Conservation (phyloP, 2,797 vertebrate species). For the Ateles fusciceps region DNA sequence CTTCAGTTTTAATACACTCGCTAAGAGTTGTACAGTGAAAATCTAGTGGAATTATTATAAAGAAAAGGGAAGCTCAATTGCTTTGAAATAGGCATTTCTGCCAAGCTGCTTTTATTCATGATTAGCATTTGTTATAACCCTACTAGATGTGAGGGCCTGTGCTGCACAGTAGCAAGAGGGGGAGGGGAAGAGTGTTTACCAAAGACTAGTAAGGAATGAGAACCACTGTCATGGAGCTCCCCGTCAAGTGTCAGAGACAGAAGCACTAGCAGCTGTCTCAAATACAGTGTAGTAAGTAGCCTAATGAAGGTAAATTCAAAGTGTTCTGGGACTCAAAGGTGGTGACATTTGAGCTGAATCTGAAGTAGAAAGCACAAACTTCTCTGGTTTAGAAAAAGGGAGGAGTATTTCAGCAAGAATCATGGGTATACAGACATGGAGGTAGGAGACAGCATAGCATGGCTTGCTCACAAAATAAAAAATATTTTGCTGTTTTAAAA, state of each 20-base stretch:
- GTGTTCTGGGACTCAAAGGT: background rate
- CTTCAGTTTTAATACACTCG: accelerated
- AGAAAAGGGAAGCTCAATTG: background rate
- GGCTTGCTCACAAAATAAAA: background rate
- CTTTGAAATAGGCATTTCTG: background rate
- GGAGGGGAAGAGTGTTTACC: no score
- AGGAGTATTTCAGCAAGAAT: background rate
- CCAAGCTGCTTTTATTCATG: accelerated
- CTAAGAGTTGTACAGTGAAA: background rate
- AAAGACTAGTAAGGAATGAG: accelerated
- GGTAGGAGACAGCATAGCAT: background rate
- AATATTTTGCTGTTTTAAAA: background rate
- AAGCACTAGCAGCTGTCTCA: no score
- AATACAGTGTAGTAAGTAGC: background rate
- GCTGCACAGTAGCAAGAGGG: no score
- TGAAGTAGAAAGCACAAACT: background rate
- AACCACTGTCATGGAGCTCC: background rate
- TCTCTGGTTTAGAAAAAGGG: background rate
- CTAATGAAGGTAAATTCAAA: background rate
- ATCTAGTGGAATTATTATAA: background rate
- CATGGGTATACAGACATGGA: accelerated
- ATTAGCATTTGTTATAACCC: accelerated
- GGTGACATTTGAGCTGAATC: background rate
- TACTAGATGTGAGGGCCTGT: background rate
- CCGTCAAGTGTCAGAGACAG: accelerated